These are phyloP conservation scores for Siniperca undulata DNA, from an alignment of 2,797 vertebrate species.

Conservation along the genomic window DNA sequence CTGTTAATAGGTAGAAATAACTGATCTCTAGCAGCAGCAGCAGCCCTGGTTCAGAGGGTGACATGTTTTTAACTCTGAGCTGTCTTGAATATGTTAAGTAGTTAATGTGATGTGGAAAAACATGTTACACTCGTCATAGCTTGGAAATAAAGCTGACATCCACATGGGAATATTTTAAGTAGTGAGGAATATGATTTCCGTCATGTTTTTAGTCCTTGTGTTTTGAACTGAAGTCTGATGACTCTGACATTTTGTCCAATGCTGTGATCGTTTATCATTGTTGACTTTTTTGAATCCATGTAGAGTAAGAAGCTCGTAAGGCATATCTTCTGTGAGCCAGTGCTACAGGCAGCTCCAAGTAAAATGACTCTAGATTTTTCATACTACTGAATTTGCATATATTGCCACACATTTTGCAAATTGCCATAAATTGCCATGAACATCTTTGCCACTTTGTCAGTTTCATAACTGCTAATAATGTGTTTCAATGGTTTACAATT, in stretches of 20 bases:
- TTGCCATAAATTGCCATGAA: conserved; percentile 69
- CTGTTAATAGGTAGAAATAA: conserved; percentile 24
- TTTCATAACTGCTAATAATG: conserved; percentile 76
- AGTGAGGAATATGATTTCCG: conserved; percentile 29
- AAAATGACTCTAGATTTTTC: conserved; percentile 61
- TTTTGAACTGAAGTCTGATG: conserved; percentile 66
- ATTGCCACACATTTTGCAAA: conserved; percentile 64
- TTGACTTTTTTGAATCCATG: conserved; percentile 59
- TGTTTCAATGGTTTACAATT: conserved; percentile 83
- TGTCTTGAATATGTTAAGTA: conserved; percentile 48
- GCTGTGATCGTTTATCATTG: conserved; percentile 68
- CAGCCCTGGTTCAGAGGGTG: conserved; percentile 31
- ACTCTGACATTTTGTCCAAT: conserved; percentile 64
- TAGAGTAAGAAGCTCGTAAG: conserved; percentile 53
- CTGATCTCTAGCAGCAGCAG: conserved; percentile 37
- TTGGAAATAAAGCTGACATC: conserved; percentile 42
- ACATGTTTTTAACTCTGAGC: conserved; percentile 51
- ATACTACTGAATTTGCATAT: conserved; percentile 67
- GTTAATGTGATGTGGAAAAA: conserved; percentile 37
- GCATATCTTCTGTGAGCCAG: conserved; percentile 67
- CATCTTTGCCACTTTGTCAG: conserved; percentile 64
- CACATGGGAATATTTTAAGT: conserved; percentile 15
- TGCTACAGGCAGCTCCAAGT: conserved; percentile 72
- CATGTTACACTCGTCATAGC: conserved; percentile 37
- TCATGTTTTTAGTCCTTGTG: conserved; percentile 68